Evolutionary conservation across 2,113 vertebrate genomes (phyloP), one percentile per base, ranked within the genome.

Genomic region (Pseudonaja textilis): DNA sequence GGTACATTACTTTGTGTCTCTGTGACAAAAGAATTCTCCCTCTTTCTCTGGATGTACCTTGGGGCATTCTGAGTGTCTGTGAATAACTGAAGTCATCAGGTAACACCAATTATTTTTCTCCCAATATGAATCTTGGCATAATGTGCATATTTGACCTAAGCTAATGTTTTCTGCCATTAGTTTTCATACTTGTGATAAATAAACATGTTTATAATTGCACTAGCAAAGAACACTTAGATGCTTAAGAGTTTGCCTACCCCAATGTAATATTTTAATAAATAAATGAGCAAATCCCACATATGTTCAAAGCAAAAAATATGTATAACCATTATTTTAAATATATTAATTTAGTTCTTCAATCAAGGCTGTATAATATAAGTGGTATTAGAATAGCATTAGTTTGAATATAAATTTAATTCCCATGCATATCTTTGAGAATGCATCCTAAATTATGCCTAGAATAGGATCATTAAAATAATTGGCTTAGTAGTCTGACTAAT

Each of bases 291-390:
- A 39, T 39, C 34, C 69, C 5, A 81, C 22, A 81, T 16, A 7
- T 42, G 42, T 39, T 25, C 8, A 61, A 89, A 42, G 12, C 56
- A 89, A 47, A 89, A 45, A 5, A 29, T 26, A n/a, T 88, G 26
- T 88, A 89, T 26, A 42, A 57, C 57, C 42, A 89, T 91, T 89
- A 34, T 85, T 93, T 93, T 50, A 89, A 91, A 88, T 0, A 81
- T 94, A 92, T 45, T 25, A 85, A 20, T 91, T 47, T 3, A 95
- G 91, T 85, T 81, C 26, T 91, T 16, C 87, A 89, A 87, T 86
- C 10, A 90, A 92, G 74, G 23, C 12, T 3, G 89, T 92, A 92
- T 52, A 88, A 18, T 54, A n/a, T 54, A 18, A 74, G 16, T 39
- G 34, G 69, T 20, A 39, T 81, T 81, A 39, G 34, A 81, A 81